Percentiles rank a stretch among this genome's conserved stretches.
phyloP scores from a whole-genome alignment of 2,113 vertebrate genomes.

The Pterocles gutturalis region DNA sequence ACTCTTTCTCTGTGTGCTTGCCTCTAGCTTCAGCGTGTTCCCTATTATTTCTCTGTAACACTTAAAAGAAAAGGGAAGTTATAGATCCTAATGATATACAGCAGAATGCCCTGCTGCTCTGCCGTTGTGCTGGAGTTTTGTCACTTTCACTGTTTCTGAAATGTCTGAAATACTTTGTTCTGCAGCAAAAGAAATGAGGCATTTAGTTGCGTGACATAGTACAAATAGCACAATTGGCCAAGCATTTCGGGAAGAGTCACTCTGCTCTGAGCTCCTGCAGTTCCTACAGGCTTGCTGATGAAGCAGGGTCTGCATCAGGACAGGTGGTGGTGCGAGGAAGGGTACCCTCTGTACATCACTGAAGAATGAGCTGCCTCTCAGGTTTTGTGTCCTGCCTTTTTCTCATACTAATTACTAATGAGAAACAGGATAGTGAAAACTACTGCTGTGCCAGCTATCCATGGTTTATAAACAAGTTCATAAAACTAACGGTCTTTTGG shows the following conservation, averaged over 20 bases:
- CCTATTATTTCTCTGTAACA: background rate
- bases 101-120: background rate
- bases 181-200: background rate
- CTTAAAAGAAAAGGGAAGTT: background rate
- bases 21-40: background rate
- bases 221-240: background rate
- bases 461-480: background rate
- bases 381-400: background rate
- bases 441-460: background rate
- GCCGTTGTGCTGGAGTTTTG: background rate
- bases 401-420: background rate
- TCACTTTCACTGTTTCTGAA: background rate
- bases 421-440: background rate
- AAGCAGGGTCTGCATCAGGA: background rate
- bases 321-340: background rate
- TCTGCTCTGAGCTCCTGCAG: background rate
- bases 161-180: background rate
- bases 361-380: background rate
- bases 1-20: background rate
- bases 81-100: background rate
- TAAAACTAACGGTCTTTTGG: background rate
- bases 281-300: background rate
- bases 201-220: background rate
- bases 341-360: background rate
- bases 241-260: background rate